A percentile compares a stretch with the other conserved stretches of the same genome.
Conservation (phyloP, 2,797 vertebrate species). For the Loris lydekkerianus region DNA sequence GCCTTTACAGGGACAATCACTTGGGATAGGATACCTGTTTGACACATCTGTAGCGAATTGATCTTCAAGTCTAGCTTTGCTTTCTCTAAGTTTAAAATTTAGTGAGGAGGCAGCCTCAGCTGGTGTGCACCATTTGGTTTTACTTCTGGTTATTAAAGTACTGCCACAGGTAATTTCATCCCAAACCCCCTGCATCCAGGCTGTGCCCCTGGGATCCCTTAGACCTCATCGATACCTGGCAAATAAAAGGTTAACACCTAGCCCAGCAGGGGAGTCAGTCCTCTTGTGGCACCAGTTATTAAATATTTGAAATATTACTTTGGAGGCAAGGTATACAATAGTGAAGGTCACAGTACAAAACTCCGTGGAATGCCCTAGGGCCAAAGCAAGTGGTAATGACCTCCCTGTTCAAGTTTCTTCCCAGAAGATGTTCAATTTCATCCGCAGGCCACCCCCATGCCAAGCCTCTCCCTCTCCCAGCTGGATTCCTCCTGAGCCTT, state of each 20-base stretch:
- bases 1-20: too few species aligned
- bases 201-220: neutral
- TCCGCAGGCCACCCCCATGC: neutral
- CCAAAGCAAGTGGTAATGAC: neutral
- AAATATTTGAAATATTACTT: neutral
- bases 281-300: neutral
- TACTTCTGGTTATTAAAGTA: neutral
- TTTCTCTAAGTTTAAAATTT: constrained; percentile 12
- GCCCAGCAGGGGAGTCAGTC: neutral
- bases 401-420: accelerated
- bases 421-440: neutral
- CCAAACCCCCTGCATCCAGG: neutral
- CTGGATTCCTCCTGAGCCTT: neutral
- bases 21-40: neutral
- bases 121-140: neutral
- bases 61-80: neutral
- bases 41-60: neutral
- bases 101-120: neutral
- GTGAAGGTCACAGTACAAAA: neutral
- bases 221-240: neutral
- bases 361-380: neutral
- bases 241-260: neutral
- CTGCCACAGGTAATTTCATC: neutral
- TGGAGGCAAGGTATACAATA: neutral
- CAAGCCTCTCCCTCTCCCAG: neutral